Base-by-base conservation (phyloP, 30 jellyfish, hydroid and myxozoan species). In the Hydractinia echinata region DNA sequence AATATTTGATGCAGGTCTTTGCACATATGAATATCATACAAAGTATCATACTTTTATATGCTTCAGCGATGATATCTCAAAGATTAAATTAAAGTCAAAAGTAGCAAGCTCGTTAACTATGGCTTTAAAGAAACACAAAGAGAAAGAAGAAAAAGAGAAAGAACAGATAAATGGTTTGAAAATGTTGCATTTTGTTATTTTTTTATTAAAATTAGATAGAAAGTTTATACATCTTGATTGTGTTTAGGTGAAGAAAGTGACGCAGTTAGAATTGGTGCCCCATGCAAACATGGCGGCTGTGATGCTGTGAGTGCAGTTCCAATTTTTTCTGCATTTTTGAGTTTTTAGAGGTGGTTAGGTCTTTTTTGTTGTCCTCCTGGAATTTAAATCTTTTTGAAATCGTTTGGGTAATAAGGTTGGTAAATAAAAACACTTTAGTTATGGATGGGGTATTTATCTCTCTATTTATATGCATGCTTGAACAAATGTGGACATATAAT, bases 271-370 rank as follows among this genome's bases (percentile, higher is more conserved):
- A 83, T 73, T 4, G 97, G 97, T n/a, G 97, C 97, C 4, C 81
- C 96, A 5, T 91, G 97, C 77, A 91, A 91, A 67, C 88, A 83
- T 67, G 79, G 83, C 68, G 88, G 87, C 62, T 91, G 97, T 73
- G 74, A 71, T 48, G 48, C 53, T 74, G 97, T 91, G 39, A 70
- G 95, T 67, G 54, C 10, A 76, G 10, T 5, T 76, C 44, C 44
- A 30, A 30, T 30, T 2, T 30, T 30, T 30, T 30, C 44, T 30
- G 44, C 44, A 30, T 30, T 30, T 30, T 30, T 30, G 44, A 0
- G 44, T 30, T 30, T 30, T 30, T 30, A n/a, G n/a, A n/a, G n/a
- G 44, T 30, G 44, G 44, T 30, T 30, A 30, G 2, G 44, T 30
- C 44, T 30, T 30, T 30, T 30, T 30, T 30, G 44, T 30, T 30